Evolutionary conservation across 2,113 vertebrate genomes (phyloP).

Genomic region (Plestiodon gilberti): DNA sequence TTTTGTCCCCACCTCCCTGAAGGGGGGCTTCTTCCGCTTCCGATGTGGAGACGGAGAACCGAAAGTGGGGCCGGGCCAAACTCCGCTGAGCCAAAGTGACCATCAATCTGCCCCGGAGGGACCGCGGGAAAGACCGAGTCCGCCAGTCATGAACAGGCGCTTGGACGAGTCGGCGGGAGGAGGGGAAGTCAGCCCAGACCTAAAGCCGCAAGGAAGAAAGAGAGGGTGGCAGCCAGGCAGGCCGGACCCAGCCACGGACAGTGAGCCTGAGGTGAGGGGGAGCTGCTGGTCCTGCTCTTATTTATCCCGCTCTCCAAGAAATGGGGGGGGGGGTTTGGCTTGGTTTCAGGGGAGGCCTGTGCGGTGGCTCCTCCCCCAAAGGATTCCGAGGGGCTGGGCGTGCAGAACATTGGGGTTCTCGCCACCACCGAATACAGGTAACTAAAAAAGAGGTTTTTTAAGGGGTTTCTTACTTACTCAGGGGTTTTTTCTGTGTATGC

Average conservation of each 20-base stretch:
- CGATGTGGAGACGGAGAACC: background rate
- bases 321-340: too few relatives aligned
- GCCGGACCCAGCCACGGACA: constrained; percentile 27
- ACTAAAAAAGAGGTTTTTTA: too few relatives aligned
- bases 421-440: too few relatives aligned
- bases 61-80: background rate
- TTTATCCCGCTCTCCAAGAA: background rate
- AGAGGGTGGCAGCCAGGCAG: background rate
- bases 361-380: background rate
- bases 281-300: background rate
- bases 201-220: too few relatives aligned
- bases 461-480: too few relatives aligned
- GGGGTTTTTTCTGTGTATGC: too few relatives aligned
- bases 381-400: too few relatives aligned
- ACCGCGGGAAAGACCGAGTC: background rate
- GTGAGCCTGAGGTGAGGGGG: constrained; percentile 13
- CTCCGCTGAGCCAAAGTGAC: background rate
- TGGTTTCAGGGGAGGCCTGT: too few relatives aligned
- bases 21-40: background rate
- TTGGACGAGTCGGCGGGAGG: too few relatives aligned
- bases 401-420: too few relatives aligned
- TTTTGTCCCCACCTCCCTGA: too few relatives aligned
- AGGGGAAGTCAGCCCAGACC: background rate
- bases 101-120: background rate
- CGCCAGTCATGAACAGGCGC: constrained; percentile 9